Evolutionary conservation across 53 echinoderm and acorn worm genomes (phyloP).

Genomic region (Antedon mediterranea): DNA sequence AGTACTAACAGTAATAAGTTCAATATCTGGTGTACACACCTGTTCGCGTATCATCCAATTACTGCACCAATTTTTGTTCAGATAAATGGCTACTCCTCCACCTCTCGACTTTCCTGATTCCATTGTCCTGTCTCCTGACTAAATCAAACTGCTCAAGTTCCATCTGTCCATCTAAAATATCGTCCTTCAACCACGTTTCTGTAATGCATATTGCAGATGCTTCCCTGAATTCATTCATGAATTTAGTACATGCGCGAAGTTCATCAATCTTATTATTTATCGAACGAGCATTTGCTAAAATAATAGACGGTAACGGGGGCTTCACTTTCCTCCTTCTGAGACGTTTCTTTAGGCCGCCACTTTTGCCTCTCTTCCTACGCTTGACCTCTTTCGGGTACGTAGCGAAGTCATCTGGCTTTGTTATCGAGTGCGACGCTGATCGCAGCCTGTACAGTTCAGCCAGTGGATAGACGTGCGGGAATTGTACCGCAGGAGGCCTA

Average conservation of each 20-base stretch:
- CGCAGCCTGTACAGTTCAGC: no score
- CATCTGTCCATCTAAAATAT: neutral
- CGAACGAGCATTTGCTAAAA: no score
- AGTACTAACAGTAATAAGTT: slow-evolving; percentile 21
- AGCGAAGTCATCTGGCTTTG: no score
- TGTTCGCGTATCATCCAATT: slow-evolving; percentile 17
- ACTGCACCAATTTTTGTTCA: slow-evolving; percentile 28
- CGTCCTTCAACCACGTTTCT: slow-evolving; percentile 42
- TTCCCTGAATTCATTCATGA: slow-evolving; percentile 41
- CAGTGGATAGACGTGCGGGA: no score
- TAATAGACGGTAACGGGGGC: no score
- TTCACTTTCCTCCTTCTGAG: no score
- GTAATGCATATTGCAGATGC: slow-evolving; percentile 31
- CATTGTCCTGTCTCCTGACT: slow-evolving; percentile 14
- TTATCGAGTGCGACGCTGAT: no score
- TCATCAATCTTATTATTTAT: no score
- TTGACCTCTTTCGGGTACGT: no score
- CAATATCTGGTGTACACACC: slow-evolving; percentile 26
- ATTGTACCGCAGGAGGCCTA: no score
- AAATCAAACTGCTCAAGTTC: slow-evolving; percentile 15
- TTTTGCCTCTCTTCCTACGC: no score
- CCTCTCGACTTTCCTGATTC: slow-evolving; percentile 28
- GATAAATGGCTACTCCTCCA: slow-evolving; percentile 29
- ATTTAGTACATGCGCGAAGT: slow-evolving; percentile 28
- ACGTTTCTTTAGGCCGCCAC: no score